Conservation (phyloP, 2,797 vertebrate genomes). For the Jordanella pulchra region DNA sequence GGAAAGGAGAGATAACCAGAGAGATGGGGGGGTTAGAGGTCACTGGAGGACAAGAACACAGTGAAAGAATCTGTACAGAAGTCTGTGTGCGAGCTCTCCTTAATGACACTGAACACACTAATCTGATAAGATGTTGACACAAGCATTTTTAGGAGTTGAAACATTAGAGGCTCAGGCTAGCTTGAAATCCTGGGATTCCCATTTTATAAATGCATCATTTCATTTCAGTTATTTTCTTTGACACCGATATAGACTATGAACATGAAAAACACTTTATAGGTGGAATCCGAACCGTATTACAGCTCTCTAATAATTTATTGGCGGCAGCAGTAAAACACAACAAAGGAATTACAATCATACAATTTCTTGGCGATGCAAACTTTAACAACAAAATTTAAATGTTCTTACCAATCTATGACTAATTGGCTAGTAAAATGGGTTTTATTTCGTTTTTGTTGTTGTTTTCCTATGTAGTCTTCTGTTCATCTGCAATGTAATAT, state of each 20-base stretch:
- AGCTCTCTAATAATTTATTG: background rate
- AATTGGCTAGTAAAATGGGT: background rate
- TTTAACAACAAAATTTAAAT: background rate
- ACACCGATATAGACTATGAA: background rate
- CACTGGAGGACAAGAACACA: constrained; percentile 22
- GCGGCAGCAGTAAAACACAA: background rate
- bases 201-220: background rate
- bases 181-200: background rate
- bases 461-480: background rate
- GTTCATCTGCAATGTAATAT: background rate
- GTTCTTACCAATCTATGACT: background rate
- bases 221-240: background rate
- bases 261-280: background rate
- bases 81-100: constrained; percentile 48
- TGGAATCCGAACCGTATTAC: background rate
- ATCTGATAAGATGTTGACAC: constrained; percentile 28
- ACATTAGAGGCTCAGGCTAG: constrained; percentile 1
- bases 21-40: constrained; percentile 7
- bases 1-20: constrained; percentile 27
- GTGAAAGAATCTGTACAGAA: constrained; percentile 56
- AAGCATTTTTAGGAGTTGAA: background rate
- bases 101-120: constrained; percentile 27
- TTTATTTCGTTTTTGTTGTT: background rate
- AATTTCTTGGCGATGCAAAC: background rate
- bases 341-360: background rate